phyloP scores from a whole-genome alignment of 2,888 invertebrate species.

The Lottia gigantea region DNA sequence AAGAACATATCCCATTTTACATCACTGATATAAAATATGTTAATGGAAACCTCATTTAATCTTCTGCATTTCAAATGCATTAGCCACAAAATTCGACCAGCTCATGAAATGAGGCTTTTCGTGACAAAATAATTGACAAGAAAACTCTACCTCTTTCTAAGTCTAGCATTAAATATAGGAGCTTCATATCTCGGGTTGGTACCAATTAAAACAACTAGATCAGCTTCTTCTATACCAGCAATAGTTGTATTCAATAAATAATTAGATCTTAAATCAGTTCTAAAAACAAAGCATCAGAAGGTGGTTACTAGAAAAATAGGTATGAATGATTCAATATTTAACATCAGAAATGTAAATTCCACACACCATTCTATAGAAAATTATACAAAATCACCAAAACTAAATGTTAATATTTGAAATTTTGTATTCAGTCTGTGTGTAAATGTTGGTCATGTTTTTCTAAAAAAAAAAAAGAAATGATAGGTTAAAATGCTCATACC shows the following conservation, averaged over 20 bases:
- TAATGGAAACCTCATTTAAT: too few species aligned
- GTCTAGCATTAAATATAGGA: constrained; percentile 92
- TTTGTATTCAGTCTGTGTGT: too few species aligned
- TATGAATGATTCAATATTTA: background rate
- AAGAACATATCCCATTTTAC: too few species aligned
- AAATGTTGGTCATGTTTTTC: background rate
- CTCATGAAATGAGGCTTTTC: too few species aligned
- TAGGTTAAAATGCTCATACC: constrained; percentile 47
- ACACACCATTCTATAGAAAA: too few species aligned
- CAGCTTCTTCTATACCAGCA: constrained; percentile 90
- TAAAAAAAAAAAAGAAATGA: background rate
- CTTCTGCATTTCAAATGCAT: too few species aligned
- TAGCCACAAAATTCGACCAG: too few species aligned
- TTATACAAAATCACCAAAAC: too few species aligned
- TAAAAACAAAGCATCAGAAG: constrained; percentile 34
- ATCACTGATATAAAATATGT: too few species aligned
- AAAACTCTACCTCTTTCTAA: constrained; percentile 80
- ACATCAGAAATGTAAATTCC: background rate
- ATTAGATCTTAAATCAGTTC: constrained; percentile 89
- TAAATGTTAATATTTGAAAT: too few species aligned
- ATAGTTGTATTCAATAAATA: constrained; percentile 93
- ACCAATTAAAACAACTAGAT: constrained; percentile 90
- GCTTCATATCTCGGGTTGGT: constrained; percentile 98
- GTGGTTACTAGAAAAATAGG: background rate
- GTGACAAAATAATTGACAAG: too few species aligned